A percentile compares a stretch with the other conserved stretches of the same genome.
phyloP scores from a whole-genome alignment of 2,888 invertebrate genomes.

The Leptopilina drosophilae region DNA sequence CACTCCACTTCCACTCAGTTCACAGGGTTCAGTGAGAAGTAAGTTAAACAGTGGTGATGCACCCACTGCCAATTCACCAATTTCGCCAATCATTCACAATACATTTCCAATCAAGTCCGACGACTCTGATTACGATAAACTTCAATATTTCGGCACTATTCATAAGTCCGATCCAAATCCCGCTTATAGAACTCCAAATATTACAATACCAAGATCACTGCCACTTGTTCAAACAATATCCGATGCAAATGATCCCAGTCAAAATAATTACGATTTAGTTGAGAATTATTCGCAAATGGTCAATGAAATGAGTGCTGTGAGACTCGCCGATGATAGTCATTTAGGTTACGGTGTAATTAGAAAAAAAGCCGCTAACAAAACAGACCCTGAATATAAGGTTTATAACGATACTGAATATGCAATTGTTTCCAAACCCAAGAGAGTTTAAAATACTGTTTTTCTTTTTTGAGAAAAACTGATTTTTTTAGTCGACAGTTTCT shows the following conservation, averaged over 20 bases:
- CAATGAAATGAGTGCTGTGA: constrained; percentile 81
- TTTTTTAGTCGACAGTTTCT: too few relatives aligned
- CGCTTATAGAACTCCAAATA: constrained; percentile 83
- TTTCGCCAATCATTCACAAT: constrained; percentile 70
- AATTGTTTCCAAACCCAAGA: constrained; percentile 90
- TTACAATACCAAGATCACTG: constrained; percentile 59
- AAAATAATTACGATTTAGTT: constrained; percentile 89
- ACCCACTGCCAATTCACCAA: constrained; percentile 61
- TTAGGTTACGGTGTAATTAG: constrained; percentile 88
- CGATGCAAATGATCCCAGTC: constrained; percentile 72
- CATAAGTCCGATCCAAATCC: constrained; percentile 83
- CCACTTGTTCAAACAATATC: constrained; percentile 51
- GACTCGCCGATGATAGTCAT: constrained; percentile 88
- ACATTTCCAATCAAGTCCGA: constrained; percentile 63
- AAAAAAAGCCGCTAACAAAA: constrained; percentile 77
- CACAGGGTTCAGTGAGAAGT: constrained; percentile 63
- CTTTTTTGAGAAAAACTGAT: not conserved
- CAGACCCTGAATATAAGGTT: constrained; percentile 82
- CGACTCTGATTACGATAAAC: constrained; percentile 84
- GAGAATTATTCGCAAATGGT: constrained; percentile 57
- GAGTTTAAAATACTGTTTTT: constrained; percentile 80
- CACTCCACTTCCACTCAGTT: constrained; percentile 54
- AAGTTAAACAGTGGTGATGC: constrained; percentile 53
- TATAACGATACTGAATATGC: constrained; percentile 90
- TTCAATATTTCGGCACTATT: constrained; percentile 89